Evolutionary conservation across 37 sponge, comb jelly and placozoan species (phyloP), one percentile per base, ranked within the genome.

Genomic region (Corticium candelabrum): DNA sequence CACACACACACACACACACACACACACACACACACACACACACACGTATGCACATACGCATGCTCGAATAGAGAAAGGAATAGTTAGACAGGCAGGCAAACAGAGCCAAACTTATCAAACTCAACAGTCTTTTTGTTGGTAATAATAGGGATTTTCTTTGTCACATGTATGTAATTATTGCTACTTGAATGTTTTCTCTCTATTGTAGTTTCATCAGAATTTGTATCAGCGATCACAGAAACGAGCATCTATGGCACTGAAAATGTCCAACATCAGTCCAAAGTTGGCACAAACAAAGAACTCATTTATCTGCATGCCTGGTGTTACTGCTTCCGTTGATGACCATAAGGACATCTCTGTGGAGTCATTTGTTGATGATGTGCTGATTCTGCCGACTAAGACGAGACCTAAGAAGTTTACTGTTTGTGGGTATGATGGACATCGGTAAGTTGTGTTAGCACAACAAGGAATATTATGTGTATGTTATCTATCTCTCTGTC

Each of bases 361-460:
- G 2, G 70, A 77, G 68, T 77, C 77, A 7, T 82, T 82, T 40
- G 68, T 41, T 37, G 69, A 82, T 4, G 99, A 97, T 33, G 90
- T 97, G 37, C 71, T 82, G 21, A 87, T 97, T 34, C 87, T 94
- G 3, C 99, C 99, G 31, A 97, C 99, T 31, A 97, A 97, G 83
- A 97, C 99, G 57, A 97, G 90, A 41, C 99, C 99, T 1, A 97
- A 97, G 86, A 97, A 97, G 84, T 90, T 97, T 67, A 84, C 86
- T 36, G 89, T 97, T 86, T 88, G 89, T n/a, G 99, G 95, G 1
- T 90, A 89, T 69, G 99, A 97, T 74, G 99, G 99, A 0, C 74
- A 88, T 29, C 56, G 40, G 81, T 80, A 73, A 80, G 74, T 69
- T 15, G 40, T 37, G 5, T 70, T 5, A 27, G 21, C 62, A 27